Evolutionary conservation across 1,140 invertebrate genomes (phyloP), one percentile per base, ranked within the genome.

Genomic region (Euwallacea fornicatus): DNA sequence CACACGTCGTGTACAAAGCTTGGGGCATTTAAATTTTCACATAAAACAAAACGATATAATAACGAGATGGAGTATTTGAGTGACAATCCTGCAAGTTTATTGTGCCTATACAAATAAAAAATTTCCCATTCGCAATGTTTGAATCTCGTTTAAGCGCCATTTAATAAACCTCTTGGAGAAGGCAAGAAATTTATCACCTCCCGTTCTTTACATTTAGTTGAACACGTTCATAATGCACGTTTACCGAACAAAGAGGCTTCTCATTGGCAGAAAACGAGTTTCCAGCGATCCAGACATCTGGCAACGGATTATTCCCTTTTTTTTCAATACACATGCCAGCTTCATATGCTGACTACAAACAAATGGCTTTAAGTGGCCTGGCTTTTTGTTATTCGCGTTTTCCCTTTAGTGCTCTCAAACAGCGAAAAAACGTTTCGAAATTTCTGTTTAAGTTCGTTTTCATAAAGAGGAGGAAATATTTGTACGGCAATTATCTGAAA

Each of bases 381-480:
- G 59, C 59, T 41, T 42, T 61, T 61, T 61, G 59, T 61, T 42
- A 10, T 61, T 61, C 42, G 21, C 21, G 11, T 61, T 41, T 61
- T n/a, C 42, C 59, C 42, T 16, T 41, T 61, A n/a, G 42, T 16
- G 21, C 21, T 61, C 21, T 61, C 42, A 61, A 61, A 42, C 59
- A n/a, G 59, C 11, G 59, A 61, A 61, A 58, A 58, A 41, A n/a
- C 13, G 21, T 58, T 33, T 58, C 7, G 21, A 58, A 58, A 16
- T 58, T 58, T 43, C n/a, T 41, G 10, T 61, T 61, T 61, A 61
- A 61, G 59, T 61, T n/a, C 11, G 21, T 61, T 61, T 8, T 61
- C 42, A 61, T 43, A 61, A 61, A 61, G 21, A 16, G 59, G 42
- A 61, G 59, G 42, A 61, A 61, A 42, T 61, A 61, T 43, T 61